A percentile compares a stretch with the other conserved stretches of the same genome.
Conservation (phyloP, 2,797 vertebrate genomes). For the Epinephelus awoara region DNA sequence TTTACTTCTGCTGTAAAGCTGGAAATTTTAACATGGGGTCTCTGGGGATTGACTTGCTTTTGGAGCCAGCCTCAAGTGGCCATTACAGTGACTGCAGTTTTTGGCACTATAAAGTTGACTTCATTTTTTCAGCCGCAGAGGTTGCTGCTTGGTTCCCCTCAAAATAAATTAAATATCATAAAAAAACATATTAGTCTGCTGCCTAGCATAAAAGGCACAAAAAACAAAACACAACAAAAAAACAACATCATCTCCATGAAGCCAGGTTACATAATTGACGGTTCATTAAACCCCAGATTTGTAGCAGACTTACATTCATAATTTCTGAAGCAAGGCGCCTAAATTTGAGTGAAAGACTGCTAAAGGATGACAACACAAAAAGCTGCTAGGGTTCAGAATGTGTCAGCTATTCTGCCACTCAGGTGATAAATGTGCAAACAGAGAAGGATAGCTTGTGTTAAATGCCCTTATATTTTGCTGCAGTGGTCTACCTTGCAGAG, state of each 20-base stretch:
- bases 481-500: background rate
- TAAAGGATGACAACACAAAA: background rate
- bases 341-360: background rate
- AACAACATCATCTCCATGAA: background rate
- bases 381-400: background rate
- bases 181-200: too few species aligned
- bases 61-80: too few species aligned
- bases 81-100: too few species aligned
- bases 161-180: too few species aligned
- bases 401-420: slow-evolving; percentile 16
- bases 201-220: background rate
- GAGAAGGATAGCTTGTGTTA: slow-evolving; percentile 7
- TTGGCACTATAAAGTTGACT: too few species aligned
- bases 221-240: too few species aligned
- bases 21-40: too few species aligned
- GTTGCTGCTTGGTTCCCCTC: too few species aligned
- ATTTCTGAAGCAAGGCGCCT: too few species aligned
- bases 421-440: slow-evolving; percentile 26
- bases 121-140: too few species aligned
- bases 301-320: background rate
- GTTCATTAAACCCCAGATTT: background rate
- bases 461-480: slow-evolving; percentile 23
- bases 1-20: too few species aligned
- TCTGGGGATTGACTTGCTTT: too few species aligned
- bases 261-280: slow-evolving; percentile 8